Evolutionary conservation across 1,140 invertebrate species (phyloP).

Genomic region (Pentalonia nigronervosa): DNA sequence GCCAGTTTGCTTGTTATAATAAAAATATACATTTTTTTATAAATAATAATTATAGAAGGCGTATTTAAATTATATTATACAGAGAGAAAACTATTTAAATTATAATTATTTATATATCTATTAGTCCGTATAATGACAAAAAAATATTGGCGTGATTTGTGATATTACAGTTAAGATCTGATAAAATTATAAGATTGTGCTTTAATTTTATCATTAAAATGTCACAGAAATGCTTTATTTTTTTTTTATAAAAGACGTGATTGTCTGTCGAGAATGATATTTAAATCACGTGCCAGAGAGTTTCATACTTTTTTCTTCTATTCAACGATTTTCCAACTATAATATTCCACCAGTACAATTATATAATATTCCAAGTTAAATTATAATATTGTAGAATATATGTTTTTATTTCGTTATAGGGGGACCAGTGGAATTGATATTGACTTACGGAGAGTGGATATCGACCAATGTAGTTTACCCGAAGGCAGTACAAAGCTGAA

Average conservation of each 20-base stretch:
- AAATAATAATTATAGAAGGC: background rate
- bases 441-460: conserved; percentile 90
- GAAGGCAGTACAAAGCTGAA: conserved; percentile 82
- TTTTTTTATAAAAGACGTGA: background rate
- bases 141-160: background rate
- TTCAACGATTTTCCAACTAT: background rate
- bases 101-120: no score
- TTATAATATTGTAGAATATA: background rate
- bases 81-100: background rate
- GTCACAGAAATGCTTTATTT: background rate
- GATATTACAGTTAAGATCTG: background rate
- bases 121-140: background rate
- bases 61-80: background rate
- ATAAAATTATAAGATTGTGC: background rate
- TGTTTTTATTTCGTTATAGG: conserved; percentile 69
- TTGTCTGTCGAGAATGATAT: background rate
- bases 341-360: background rate
- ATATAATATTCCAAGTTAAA: background rate
- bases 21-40: background rate
- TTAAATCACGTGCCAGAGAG: background rate
- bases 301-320: background rate
- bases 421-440: conserved; percentile 96
- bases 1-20: background rate
- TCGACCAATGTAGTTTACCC: conserved; percentile 88
- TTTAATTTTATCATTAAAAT: background rate